Base-by-base conservation (phyloP, 37 sponge, comb jelly and placozoan genomes). In the Dysidea cf. avara region DNA sequence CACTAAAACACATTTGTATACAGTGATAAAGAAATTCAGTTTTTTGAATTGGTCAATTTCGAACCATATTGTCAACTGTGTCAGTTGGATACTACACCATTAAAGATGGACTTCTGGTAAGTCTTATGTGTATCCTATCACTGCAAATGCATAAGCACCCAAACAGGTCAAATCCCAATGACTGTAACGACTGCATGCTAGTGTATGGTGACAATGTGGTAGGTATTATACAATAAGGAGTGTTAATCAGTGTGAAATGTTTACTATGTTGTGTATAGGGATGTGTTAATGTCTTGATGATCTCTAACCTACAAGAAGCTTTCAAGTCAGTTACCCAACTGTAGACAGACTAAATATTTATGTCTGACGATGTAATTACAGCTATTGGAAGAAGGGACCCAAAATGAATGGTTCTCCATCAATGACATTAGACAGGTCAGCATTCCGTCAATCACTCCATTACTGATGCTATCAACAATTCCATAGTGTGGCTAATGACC, bases 21-120 rank as follows among this genome's bases (percentile, higher is more conserved):
- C 37, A 92, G 97, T 40, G 97, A 96, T 39, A 61, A 64, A 68
- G 90, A 88, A 54, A 71, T 96, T 60, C 97, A 92, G 74, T 92
- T 96, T 54, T 92, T 75, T 76, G 97, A 96, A 51, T 39, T 92
- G 75, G 60, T 75, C 30, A 96, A 85, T 65, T 96, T 96, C 62
- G 97, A 96, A 55, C 97, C 97, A 24, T 89, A 96, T 67, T 96
- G 97, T 43, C 97, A 96, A 72, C 49, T 96, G 16, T 74, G 84
- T 25, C 75, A 85, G 20, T 71, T 96, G 35, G 93, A 92, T 25
- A 57, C 71, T 24, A 76, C 89, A 22, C 93, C 97, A 24, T 78
- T 96, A 28, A 92, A 83, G 53, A 28, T 89, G 29, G 63, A 74
- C 69, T 96, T 89, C 64, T 96, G 97, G 97, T 88, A 11, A 35